These are phyloP conservation scores for Machaerirhynchus nigripectus DNA, from an alignment of 2,113 vertebrate genomes.

Conservation along the genomic window DNA sequence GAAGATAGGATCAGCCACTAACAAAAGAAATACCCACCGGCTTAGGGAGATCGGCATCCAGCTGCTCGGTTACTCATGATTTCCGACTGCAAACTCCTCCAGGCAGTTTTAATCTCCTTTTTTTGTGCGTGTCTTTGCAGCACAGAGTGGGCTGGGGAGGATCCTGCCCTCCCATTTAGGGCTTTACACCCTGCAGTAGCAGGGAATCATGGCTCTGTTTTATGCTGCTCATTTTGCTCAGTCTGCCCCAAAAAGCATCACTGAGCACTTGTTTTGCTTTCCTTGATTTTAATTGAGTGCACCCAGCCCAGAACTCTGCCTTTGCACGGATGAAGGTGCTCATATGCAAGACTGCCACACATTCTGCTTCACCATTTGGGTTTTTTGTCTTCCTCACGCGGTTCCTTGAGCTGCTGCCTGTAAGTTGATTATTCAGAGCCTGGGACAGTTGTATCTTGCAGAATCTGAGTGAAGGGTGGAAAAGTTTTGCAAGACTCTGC, in stretches of 20 bases:
- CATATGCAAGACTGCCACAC: fast-evolving
- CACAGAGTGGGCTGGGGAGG: background rate
- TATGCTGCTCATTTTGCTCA: background rate
- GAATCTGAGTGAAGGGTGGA: background rate
- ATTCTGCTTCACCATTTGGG: background rate
- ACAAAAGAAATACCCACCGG: slow-evolving; percentile 24
- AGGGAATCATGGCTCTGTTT: background rate
- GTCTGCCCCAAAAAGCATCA: background rate
- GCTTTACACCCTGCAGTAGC: background rate
- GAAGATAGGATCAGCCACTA: background rate
- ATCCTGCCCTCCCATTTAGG: background rate
- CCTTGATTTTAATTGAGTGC: background rate
- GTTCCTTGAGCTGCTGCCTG: background rate
- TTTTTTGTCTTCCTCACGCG: background rate
- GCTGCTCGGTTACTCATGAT: background rate
- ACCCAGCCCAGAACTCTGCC: background rate
- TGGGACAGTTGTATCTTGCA: fast-evolving
- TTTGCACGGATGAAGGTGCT: background rate
- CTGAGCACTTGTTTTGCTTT: background rate
- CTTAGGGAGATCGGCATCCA: slow-evolving; percentile 43
- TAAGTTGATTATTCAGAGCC: background rate
- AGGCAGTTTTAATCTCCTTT: background rate
- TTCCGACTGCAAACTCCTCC: background rate
- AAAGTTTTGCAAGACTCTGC: background rate
- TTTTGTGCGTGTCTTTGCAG: background rate